Conservation (phyloP, 2,797 vertebrate genomes). For the Gastrophryne carolinensis region DNA sequence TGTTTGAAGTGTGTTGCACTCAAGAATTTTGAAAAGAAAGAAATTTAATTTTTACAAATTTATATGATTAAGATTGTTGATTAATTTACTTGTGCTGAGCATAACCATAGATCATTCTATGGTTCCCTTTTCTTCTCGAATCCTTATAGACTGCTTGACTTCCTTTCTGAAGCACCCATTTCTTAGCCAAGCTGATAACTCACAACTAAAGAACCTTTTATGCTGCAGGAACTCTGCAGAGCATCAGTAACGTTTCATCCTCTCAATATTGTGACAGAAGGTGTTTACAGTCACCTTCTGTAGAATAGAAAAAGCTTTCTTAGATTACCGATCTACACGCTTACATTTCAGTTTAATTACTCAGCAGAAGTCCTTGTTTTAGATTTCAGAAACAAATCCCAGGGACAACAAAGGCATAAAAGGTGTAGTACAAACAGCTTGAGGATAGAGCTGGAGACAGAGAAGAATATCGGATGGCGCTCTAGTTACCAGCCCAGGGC, state of each 20-base stretch:
- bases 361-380: slow-evolving; percentile 3
- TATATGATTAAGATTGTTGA: too few species aligned
- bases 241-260: neutral
- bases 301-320: neutral
- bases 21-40: too few species aligned
- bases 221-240: neutral
- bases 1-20: too few species aligned
- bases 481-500: neutral
- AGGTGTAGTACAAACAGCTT: neutral
- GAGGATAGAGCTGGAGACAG: slow-evolving; percentile 5
- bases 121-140: too few species aligned
- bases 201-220: neutral
- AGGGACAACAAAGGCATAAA: slow-evolving; percentile 17
- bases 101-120: too few species aligned
- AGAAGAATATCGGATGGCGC: slow-evolving; percentile 24
- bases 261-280: neutral
- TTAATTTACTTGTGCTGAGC: too few species aligned
- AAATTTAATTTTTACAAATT: too few species aligned
- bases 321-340: neutral
- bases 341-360: slow-evolving; percentile 48
- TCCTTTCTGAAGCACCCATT: neutral
- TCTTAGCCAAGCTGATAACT: too few species aligned
- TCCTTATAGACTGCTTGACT: neutral
- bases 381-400: slow-evolving; percentile 29
- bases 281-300: neutral